Conservation (phyloP, 2,888 invertebrate species). For the Oegoconia quadripuncta region DNA sequence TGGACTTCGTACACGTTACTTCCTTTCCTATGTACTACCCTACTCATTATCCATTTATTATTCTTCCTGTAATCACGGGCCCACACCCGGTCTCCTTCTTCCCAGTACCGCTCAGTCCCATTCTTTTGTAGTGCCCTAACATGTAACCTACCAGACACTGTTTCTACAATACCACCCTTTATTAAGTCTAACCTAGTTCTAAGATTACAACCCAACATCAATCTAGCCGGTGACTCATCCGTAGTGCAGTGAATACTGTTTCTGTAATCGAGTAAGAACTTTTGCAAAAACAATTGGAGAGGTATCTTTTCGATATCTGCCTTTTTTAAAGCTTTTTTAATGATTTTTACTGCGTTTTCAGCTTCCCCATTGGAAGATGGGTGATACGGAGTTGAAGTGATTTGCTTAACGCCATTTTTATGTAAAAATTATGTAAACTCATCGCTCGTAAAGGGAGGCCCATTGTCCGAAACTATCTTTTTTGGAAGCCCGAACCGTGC, state of each 20-base stretch:
- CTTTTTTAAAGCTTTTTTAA: constrained; percentile 1
- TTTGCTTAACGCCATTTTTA: constrained; percentile 4
- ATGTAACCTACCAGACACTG: neutral
- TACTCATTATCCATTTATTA: neutral
- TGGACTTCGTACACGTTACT: neutral
- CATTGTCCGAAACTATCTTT: constrained; percentile 10
- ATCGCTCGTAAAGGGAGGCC: constrained; percentile 4
- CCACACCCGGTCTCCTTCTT: neutral
- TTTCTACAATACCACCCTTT: neutral
- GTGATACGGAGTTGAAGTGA: constrained; percentile 5
- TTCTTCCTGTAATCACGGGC: neutral
- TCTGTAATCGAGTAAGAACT: constrained; percentile 15
- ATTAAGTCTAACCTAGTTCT: constrained; percentile 8
- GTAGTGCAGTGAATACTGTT: constrained; percentile 14
- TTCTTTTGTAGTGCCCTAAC: neutral
- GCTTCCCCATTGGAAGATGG: constrained; percentile 10
- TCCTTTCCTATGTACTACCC: neutral
- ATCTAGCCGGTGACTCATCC: constrained; percentile 11
- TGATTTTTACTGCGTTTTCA: constrained; percentile 1
- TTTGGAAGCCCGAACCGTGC: constrained; percentile 1
- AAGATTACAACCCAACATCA: constrained; percentile 8
- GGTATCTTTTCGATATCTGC: neutral
- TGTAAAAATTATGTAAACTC: constrained; percentile 5
- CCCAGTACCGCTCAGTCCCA: neutral
- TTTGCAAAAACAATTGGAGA: constrained; percentile 11